phyloP scores from a whole-genome alignment of 2,888 invertebrate genomes.

The Hanleya hanleyi region DNA sequence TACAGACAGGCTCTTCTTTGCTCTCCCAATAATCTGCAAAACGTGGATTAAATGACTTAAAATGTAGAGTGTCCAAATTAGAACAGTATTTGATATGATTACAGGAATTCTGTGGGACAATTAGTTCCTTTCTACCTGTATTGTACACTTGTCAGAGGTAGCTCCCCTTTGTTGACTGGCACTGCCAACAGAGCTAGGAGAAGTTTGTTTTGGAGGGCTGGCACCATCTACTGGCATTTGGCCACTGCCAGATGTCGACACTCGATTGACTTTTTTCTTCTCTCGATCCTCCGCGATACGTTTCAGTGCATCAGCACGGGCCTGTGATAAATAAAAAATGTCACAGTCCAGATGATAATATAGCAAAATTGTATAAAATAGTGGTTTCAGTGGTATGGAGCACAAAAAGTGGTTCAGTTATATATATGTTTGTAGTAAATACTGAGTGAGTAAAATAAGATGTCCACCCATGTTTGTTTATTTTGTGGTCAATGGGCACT shows the following conservation, averaged over 20 bases:
- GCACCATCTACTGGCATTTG: neutral
- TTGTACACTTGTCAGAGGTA: slow-evolving; percentile 34
- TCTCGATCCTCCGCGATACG: slow-evolving; percentile 66
- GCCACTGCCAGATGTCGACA: neutral
- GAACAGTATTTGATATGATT: no score
- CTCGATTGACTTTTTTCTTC: slow-evolving; percentile 23
- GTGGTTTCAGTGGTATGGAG: no score
- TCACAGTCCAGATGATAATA: neutral
- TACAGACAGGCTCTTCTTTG: no score
- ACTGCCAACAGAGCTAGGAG: neutral
- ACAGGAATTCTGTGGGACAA: neutral
- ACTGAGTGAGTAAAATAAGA: no score
- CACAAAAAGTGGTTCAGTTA: no score
- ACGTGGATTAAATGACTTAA: no score
- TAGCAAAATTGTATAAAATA: no score
- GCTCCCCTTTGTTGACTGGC: slow-evolving; percentile 8
- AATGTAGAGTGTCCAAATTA: no score
- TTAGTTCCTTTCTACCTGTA: slow-evolving; percentile 39
- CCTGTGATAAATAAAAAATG: slow-evolving; percentile 44
- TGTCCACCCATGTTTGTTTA: no score
- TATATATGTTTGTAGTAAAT: no score
- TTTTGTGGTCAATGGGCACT: no score
- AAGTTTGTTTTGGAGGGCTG: neutral
- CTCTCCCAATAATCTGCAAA: no score
- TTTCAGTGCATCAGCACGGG: slow-evolving; percentile 58